Percentiles rank a stretch among this genome's conserved stretches.
Conservation (phyloP, 2,888 invertebrate genomes). For the Drosophila flavopinicola region DNA sequence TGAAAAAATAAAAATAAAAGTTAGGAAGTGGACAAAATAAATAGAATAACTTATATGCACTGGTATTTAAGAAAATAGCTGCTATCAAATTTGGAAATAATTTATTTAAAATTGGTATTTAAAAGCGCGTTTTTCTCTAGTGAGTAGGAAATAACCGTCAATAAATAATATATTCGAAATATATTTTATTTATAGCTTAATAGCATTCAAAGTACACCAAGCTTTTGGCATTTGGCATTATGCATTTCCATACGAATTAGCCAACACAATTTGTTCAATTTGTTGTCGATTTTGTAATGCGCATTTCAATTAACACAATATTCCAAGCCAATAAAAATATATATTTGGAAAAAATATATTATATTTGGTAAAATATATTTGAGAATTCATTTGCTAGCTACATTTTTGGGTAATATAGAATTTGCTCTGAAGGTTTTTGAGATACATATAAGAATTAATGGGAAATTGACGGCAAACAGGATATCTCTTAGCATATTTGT, state of each 20-base stretch:
- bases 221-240: neutral
- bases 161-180: neutral
- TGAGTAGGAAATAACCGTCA: neutral
- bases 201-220: too few relatives aligned
- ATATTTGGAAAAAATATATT: neutral
- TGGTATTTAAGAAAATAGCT: too few relatives aligned
- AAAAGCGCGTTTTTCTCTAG: too few relatives aligned
- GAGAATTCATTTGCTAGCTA: neutral
- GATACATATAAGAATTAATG: neutral
- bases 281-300: slow-evolving; percentile 37
- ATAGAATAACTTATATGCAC: too few relatives aligned
- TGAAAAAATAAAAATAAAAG: too few relatives aligned
- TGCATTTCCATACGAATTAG: neutral
- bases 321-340: slow-evolving; percentile 15
- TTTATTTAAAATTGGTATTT: too few relatives aligned
- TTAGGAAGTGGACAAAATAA: too few relatives aligned
- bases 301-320: slow-evolving; percentile 44
- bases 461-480: neutral
- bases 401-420: neutral
- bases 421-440: neutral
- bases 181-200: neutral
- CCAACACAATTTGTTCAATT: slow-evolving; percentile 14
- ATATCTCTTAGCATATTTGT: slow-evolving; percentile 1
- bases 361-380: neutral
- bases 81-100: too few relatives aligned